Evolutionary conservation across 2,797 vertebrate species (phyloP).

Genomic region (Poecile montanus): DNA sequence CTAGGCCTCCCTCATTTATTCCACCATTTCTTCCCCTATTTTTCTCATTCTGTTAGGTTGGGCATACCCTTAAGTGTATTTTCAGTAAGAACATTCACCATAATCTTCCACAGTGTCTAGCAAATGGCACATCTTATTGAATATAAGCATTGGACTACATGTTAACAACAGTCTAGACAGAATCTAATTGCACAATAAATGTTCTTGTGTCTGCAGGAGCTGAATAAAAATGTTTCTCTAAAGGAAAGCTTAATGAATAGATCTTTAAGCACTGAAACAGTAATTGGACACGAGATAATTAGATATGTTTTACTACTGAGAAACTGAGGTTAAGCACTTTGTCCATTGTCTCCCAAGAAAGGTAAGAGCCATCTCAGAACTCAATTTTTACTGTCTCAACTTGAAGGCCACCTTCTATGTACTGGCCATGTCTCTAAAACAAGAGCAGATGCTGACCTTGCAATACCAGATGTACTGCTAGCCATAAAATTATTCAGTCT

Average conservation of each 20-base stretch:
- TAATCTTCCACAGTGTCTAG: not conserved
- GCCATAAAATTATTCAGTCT: not conserved
- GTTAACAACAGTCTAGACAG: not conserved
- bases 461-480: not conserved
- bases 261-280: not conserved
- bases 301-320: not conserved
- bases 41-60: not conserved
- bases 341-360: not conserved
- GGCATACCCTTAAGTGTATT: not conserved
- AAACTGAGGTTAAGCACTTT: slow-evolving; percentile 1
- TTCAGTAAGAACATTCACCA: not conserved
- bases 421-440: not conserved
- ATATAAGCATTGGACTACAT: not conserved
- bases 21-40: not conserved
- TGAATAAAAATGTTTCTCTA: not conserved
- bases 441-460: not conserved
- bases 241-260: not conserved
- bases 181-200: not conserved
- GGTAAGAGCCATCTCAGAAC: not conserved
- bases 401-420: not conserved
- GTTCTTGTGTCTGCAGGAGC: not conserved
- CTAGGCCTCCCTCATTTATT: not conserved
- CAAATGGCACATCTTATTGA: not conserved
- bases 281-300: not conserved
- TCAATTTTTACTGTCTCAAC: not conserved